phyloP scores from a whole-genome alignment of 2,888 invertebrate genomes.

The Ditula angustiorana region DNA sequence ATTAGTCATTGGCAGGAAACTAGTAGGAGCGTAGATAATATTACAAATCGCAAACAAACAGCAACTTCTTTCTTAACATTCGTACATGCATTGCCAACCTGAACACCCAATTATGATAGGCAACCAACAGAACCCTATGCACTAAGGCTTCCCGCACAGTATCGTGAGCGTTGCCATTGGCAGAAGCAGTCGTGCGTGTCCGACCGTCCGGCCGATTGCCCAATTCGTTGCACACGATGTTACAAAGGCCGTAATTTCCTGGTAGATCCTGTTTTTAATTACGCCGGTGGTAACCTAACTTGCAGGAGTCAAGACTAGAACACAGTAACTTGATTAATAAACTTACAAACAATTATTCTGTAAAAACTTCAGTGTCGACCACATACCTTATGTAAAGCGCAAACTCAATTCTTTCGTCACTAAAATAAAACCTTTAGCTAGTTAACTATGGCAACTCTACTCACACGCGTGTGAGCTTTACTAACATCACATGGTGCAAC shows the following conservation, averaged over 20 bases:
- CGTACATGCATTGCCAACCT: background rate
- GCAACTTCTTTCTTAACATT: background rate
- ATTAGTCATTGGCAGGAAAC: background rate
- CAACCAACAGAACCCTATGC: slow-evolving; percentile 10
- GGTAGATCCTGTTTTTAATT: slow-evolving; percentile 37
- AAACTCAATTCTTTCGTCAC: too few species aligned
- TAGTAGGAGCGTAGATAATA: background rate
- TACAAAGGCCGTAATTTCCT: slow-evolving; percentile 36
- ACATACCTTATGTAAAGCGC: too few species aligned
- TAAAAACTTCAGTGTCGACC: background rate
- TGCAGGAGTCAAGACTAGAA: slow-evolving; percentile 24
- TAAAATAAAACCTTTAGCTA: too few species aligned
- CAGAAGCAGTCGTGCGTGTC: slow-evolving; percentile 40
- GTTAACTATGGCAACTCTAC: too few species aligned
- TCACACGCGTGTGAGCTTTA: too few species aligned
- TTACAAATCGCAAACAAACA: background rate
- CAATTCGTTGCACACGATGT: slow-evolving; percentile 39
- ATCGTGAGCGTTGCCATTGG: slow-evolving; percentile 17
- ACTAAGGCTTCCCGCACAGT: slow-evolving; percentile 20
- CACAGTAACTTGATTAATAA: background rate
- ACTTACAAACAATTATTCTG: background rate
- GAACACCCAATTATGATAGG: background rate
- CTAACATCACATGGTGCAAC: too few species aligned
- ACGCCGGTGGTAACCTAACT: slow-evolving; percentile 3
- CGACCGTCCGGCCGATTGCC: slow-evolving; percentile 39